Conservation (phyloP, 1,140 invertebrate genomes). For the Pachypeltis micranthus region DNA sequence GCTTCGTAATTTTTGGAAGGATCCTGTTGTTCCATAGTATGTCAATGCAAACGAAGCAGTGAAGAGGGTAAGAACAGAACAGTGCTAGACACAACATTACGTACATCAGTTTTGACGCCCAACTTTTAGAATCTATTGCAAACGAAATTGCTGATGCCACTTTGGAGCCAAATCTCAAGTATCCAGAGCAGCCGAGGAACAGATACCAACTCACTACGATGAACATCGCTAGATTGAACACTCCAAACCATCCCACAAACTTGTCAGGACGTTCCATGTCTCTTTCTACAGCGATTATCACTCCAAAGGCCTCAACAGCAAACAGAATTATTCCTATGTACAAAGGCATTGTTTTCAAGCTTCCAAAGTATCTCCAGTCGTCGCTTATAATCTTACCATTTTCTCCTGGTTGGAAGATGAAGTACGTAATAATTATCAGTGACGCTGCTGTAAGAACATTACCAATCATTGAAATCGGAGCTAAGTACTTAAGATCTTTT, state of each 20-base stretch:
- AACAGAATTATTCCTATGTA: slow-evolving; percentile 2
- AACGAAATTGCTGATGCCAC: neutral
- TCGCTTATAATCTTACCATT: neutral
- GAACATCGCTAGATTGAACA: neutral
- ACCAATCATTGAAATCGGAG: neutral
- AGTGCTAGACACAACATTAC: neutral
- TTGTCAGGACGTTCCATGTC: neutral
- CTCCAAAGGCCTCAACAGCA: neutral
- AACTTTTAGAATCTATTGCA: neutral
- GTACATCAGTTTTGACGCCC: neutral
- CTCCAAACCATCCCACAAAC: neutral
- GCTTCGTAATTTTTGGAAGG: neutral
- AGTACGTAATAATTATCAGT: neutral
- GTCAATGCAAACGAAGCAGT: neutral
- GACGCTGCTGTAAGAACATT: neutral
- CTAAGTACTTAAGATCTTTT: neutral
- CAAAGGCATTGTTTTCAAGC: neutral
- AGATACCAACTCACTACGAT: neutral
- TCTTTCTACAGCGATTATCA: neutral
- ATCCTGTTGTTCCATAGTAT: neutral
- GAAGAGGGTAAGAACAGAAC: neutral
- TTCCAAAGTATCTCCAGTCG: neutral
- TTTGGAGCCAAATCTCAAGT: neutral
- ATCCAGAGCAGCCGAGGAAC: neutral
- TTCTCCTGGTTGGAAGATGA: neutral